phyloP scores from a whole-genome alignment of 2,888 invertebrate species.

The Allolobophora icterica region DNA sequence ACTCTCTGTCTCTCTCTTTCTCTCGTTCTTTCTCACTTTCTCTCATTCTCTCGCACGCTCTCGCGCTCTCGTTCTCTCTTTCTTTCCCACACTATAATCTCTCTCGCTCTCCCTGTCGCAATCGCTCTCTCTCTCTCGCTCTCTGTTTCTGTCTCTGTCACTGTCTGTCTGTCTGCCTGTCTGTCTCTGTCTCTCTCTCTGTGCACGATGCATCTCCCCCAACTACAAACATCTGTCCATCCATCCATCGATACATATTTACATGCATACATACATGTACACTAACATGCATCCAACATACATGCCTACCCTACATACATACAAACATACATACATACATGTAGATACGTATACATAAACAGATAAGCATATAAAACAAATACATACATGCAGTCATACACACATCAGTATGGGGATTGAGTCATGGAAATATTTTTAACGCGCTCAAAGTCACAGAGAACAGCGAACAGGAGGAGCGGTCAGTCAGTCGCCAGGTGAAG shows the following conservation, averaged over 20 bases:
- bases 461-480: too few relatives aligned
- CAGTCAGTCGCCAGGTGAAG: too few relatives aligned
- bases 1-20: background rate
- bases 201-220: too few relatives aligned
- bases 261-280: too few relatives aligned
- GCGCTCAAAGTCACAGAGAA: too few relatives aligned
- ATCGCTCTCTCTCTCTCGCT: background rate
- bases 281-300: too few relatives aligned
- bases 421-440: too few relatives aligned
- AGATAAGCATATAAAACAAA: background rate
- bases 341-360: background rate
- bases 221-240: too few relatives aligned
- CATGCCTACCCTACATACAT: background rate
- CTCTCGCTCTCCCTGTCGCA: background rate
- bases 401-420: too few relatives aligned
- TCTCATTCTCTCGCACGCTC: background rate
- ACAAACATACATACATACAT: background rate
- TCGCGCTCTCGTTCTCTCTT: background rate
- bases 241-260: too few relatives aligned
- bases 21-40: background rate
- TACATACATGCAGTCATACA: background rate
- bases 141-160: background rate
- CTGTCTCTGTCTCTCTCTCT: background rate
- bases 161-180: background rate
- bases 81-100: background rate